Base-by-base conservation (phyloP, 2,113 vertebrate genomes). In the Tychaedon coryphoeus region DNA sequence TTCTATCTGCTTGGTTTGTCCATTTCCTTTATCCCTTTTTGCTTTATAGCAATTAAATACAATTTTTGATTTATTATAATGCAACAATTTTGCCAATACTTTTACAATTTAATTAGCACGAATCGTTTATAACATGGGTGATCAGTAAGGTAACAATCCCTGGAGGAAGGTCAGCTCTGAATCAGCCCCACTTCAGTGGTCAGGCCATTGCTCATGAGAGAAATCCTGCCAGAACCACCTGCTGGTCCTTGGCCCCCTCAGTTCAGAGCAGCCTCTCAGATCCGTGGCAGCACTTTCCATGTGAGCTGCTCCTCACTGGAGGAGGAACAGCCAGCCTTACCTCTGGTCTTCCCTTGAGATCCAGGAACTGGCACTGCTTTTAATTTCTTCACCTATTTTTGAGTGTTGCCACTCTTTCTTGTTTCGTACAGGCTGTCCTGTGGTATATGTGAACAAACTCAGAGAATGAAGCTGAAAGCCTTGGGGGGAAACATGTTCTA, bases 191-290 rank as follows among this genome's bases (percentile, higher is more conserved):
- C 12, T 57, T 73, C 12, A 26, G 12, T 45, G 33, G 9, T 53
- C 42, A 53, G 31, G 26, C 23, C 14, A 4, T 18, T 45, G 36
- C 6, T 80, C 2, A 2, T 0, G 5, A 56, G 33, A 70, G 31
- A 50, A 40, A 24, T 51, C 22, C 23, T 60, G n/a, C 9, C 23
- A 51, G 20, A 18, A 3, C 9, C 10, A 33, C 10, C n/a, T 69
- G 31, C 31, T 53, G 25, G 7, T 20, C 14, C 45, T 50, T 2
- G 0, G 1, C 1, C 15, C 2, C 4, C 23, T 66, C 33, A 25
- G 13, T 15, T 47, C 17, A 18, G 12, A 23, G 57, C 50, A 61
- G 5, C 31, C 29, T 42, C 3, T 0, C 5, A 56, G 19, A 8
- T 61, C 28, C 6, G 0, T 34, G 45, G 34, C 51, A 8, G 5